Base-by-base conservation (phyloP, 2,797 vertebrate species). In the Meriones psammophilus region DNA sequence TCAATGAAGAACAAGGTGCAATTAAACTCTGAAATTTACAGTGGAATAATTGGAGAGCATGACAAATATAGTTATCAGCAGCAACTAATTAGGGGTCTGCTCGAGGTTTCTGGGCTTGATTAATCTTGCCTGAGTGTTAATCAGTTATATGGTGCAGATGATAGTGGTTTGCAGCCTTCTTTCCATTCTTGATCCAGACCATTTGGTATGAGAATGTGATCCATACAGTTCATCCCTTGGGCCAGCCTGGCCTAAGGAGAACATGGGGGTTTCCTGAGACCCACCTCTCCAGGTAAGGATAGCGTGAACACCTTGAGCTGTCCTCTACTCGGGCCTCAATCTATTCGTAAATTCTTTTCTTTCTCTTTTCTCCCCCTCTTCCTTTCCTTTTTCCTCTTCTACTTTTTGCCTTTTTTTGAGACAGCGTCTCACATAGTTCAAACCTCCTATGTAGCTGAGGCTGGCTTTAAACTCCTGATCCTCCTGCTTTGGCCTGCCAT, bases 31-130 rank as follows among this genome's bases (percentile, higher is more conserved):
- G 71, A 98, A 98, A 98, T 74, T 98, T 98, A 98, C 98, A 98
- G 98, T 97, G 98, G 98, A 98, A 98, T 98, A 99, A 98, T 98
- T 99, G 98, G 98, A 98, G 97, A 97, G 98, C 98, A 98, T 99
- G 98, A 99, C 98, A 98, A 98, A 98, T 98, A 98, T 89, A 99
- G 98, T 99, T 98, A 98, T 98, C 98, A 98, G 98, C 97, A 96
- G 97, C 98, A 96, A 98, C 98, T 98, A 98, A 98, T 98, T 98
- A 99, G 98, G 97, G 98, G 97, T 97, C 98, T 96, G 97, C 98
- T 98, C 98, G 97, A 97, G 98, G 98, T 98, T 98, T 98, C 97
- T 97, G 97, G 26, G 96, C 98, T 97, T 99, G 98, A 99, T 99
- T 99, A 98, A 98, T 99, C 98, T 97, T 1, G 97, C 97, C 98